Conservation (phyloP, 2,113 vertebrate species). For the Calypte anna region DNA sequence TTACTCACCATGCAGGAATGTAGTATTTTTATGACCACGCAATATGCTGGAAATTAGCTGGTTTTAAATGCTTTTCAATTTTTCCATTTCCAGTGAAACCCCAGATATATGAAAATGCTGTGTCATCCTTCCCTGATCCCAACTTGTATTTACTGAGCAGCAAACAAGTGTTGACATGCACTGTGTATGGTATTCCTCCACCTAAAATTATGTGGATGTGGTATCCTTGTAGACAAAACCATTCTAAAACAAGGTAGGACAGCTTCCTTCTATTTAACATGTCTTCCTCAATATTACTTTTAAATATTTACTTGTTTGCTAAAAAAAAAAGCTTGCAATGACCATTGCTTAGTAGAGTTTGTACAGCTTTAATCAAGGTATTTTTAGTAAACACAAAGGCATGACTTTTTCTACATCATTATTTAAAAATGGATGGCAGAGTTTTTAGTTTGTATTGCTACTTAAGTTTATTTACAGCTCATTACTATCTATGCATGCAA, state of each 20-base stretch:
- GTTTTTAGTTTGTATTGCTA: neutral
- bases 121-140: conserved; percentile 84
- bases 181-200: conserved; percentile 86
- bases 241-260: conserved; percentile 87
- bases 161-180: conserved; percentile 88
- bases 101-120: conserved; percentile 91
- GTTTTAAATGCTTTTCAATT: conserved; percentile 32
- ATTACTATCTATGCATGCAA: neutral
- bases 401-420: neutral
- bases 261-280: neutral
- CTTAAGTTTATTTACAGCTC: neutral
- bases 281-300: neutral
- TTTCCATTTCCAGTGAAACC: conserved; percentile 86
- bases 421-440: neutral
- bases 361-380: neutral
- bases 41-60: neutral
- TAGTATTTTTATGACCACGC: neutral
- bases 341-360: neutral
- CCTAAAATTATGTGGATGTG: conserved; percentile 90
- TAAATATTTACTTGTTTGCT: neutral
- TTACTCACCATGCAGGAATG: neutral
- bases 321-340: neutral
- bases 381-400: neutral
- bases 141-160: conserved; percentile 81
- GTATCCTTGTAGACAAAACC: conserved; percentile 84